Evolutionary conservation across 2,797 vertebrate species (phyloP).

Genomic region (Benthosema pterotum): DNA sequence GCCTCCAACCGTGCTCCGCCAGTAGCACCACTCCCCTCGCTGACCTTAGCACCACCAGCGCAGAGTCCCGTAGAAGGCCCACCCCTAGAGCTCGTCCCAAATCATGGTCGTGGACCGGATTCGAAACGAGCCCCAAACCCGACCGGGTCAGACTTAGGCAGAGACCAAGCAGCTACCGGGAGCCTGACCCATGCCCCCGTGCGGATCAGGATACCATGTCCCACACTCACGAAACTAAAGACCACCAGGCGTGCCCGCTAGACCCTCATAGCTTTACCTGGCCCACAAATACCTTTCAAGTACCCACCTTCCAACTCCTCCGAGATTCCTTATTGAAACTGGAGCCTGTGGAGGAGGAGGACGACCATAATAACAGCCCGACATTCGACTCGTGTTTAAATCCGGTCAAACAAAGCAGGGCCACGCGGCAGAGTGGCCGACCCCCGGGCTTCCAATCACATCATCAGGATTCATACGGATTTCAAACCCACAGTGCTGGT

Average conservation of each 20-base stretch:
- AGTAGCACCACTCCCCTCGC: background rate
- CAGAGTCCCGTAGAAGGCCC: slow-evolving; percentile 34
- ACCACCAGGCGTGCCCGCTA: background rate
- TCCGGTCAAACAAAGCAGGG: slow-evolving; percentile 18
- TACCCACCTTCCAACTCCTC: background rate
- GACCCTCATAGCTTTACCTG: slow-evolving; percentile 18
- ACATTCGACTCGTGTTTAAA: slow-evolving; percentile 17
- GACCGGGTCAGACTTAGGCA: slow-evolving; percentile 4
- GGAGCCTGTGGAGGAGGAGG: slow-evolving; percentile 51
- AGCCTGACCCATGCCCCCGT: slow-evolving; percentile 26
- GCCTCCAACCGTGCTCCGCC: background rate
- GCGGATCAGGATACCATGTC: slow-evolving; percentile 8
- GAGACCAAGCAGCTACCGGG: slow-evolving; percentile 44
- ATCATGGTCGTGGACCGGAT: slow-evolving; percentile 37
- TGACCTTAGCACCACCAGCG: slow-evolving; percentile 22
- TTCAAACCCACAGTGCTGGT: slow-evolving; percentile 14
- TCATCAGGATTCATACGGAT: slow-evolving; percentile 8
- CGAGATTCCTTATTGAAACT: slow-evolving; percentile 34
- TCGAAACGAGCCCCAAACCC: slow-evolving; percentile 15
- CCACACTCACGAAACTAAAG: slow-evolving; percentile 13
- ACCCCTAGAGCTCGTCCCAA: slow-evolving; percentile 42
- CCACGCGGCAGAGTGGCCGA: slow-evolving; percentile 16
- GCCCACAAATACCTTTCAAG: slow-evolving; percentile 2
- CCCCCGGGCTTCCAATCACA: slow-evolving; percentile 11
- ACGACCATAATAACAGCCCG: slow-evolving; percentile 22